Conservation (phyloP, 2,797 vertebrate species). For the Falco peregrinus region DNA sequence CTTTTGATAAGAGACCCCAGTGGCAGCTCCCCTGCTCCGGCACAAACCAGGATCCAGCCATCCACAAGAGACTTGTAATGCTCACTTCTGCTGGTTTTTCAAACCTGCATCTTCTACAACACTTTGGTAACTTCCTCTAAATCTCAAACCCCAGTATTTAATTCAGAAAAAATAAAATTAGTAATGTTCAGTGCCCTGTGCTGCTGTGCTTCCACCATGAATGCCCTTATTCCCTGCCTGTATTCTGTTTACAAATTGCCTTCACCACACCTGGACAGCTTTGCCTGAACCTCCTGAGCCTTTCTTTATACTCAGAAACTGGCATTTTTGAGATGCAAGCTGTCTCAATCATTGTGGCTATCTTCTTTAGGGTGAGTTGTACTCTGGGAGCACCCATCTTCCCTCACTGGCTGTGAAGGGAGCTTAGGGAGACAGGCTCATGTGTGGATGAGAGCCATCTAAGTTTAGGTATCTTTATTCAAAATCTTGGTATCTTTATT, state of each 20-base stretch:
- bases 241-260: not conserved
- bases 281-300: not conserved
- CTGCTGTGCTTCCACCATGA: not conserved
- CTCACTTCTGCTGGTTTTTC: not conserved
- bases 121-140: not conserved
- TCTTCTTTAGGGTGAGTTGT: not conserved
- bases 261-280: not conserved
- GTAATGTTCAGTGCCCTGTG: not conserved
- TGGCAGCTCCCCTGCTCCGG: not conserved
- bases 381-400: not conserved
- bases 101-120: rapidly evolving
- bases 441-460: rapidly evolving
- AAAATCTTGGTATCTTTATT: not conserved
- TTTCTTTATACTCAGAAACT: not conserved
- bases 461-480: not conserved
- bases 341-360: not conserved
- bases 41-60: not conserved
- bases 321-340: not conserved
- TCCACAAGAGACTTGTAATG: not conserved
- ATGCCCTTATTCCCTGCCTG: not conserved
- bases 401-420: not conserved
- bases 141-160: not conserved
- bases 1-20: not conserved
- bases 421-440: not conserved
- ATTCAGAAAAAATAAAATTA: not conserved